These are phyloP conservation scores for Callopanchax toddi DNA, from an alignment of 2,113 vertebrate species.

Conservation along the genomic window DNA sequence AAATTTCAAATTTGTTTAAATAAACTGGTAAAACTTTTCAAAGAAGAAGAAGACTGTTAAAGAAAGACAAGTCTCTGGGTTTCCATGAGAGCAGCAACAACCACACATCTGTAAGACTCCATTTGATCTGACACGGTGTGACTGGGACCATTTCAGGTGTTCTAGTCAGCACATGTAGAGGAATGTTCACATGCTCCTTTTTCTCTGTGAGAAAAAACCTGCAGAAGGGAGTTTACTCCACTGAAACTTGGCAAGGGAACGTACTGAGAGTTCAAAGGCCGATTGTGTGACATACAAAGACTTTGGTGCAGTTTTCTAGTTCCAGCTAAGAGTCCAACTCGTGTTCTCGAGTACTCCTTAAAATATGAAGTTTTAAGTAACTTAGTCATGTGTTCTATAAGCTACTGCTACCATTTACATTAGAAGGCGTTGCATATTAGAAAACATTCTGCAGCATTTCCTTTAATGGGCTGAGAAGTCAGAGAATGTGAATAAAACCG, in stretches of 20 bases:
- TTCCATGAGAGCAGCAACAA: slow-evolving; percentile 3
- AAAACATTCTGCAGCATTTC: too few relatives aligned
- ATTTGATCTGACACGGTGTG: slow-evolving; percentile 39
- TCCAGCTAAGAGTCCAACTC: not conserved
- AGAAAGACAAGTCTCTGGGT: not conserved
- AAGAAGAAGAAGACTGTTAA: not conserved
- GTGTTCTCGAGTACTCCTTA: not conserved
- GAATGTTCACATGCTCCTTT: slow-evolving; percentile 62
- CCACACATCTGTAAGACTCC: slow-evolving; percentile 11
- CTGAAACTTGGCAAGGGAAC: slow-evolving; percentile 59
- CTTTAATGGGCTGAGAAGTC: too few relatives aligned
- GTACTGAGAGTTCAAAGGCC: slow-evolving; percentile 10
- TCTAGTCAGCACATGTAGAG: slow-evolving; percentile 60
- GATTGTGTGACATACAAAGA: slow-evolving; percentile 23
- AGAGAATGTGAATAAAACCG: too few relatives aligned
- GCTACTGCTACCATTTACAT: too few relatives aligned
- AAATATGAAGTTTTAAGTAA: too few relatives aligned
- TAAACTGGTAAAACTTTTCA: not conserved
- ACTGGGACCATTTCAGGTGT: slow-evolving; percentile 40
- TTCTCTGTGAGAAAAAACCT: slow-evolving; percentile 60
- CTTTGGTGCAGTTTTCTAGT: not conserved
- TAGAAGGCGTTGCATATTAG: too few relatives aligned
- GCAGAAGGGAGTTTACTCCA: slow-evolving; percentile 40
- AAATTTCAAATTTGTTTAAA: too few relatives aligned
- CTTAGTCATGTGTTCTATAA: too few relatives aligned